Conservation (phyloP, 2,797 vertebrate genomes). For the Characodon lateralis region DNA sequence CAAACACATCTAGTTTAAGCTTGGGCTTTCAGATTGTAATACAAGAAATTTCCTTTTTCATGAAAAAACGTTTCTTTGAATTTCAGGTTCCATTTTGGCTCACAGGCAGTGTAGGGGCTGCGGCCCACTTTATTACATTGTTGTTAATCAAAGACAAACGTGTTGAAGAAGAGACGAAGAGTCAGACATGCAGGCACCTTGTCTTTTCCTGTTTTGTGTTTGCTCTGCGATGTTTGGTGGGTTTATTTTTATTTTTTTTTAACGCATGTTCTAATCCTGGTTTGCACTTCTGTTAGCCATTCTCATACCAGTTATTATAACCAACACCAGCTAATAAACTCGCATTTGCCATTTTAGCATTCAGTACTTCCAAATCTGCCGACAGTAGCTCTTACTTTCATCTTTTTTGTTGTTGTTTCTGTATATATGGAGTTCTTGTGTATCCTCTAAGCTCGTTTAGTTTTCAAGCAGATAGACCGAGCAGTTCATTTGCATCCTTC, state of each 20-base stretch:
- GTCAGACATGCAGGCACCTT: neutral
- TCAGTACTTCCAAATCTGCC: constrained; percentile 34
- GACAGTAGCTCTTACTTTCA: constrained; percentile 29
- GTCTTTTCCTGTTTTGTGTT: constrained; percentile 8
- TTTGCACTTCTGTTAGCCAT: constrained; percentile 5
- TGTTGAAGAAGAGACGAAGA: neutral
- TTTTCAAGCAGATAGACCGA: constrained; percentile 20
- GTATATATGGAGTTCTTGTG: constrained; percentile 51
- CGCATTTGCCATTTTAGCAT: constrained; percentile 26
- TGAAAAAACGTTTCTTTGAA: constrained; percentile 1
- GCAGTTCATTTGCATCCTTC: constrained; percentile 31
- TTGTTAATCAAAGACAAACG: neutral
- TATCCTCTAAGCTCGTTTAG: constrained; percentile 38
- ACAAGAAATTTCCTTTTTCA: neutral
- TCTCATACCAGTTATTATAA: constrained; percentile 35
- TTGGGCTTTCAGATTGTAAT: constrained; percentile 4
- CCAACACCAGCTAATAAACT: constrained; percentile 77
- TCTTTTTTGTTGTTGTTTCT: constrained; percentile 17
- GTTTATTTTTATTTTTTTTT: neutral
- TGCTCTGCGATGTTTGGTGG: constrained; percentile 11
- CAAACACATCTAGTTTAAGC: constrained; percentile 16
- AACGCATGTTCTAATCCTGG: constrained; percentile 19
- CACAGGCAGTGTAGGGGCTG: neutral
- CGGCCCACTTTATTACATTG: neutral
- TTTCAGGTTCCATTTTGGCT: constrained; percentile 1